A percentile compares a stretch with the other conserved stretches of the same genome.
Evolutionary conservation across 2,888 invertebrate species (phyloP).

Genomic region (Athalia cordata): DNA sequence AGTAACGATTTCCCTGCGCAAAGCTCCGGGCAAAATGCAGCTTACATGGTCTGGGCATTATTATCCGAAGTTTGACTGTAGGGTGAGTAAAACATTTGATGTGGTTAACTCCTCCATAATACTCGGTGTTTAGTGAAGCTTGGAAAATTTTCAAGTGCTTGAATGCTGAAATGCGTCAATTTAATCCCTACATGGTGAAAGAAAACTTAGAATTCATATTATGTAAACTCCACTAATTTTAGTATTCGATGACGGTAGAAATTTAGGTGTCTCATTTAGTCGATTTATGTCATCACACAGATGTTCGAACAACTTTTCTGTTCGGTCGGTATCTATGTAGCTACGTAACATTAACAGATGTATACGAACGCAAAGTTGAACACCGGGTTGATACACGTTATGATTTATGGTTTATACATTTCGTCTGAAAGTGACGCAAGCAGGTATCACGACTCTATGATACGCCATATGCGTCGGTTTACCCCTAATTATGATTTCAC

Average conservation of each 20-base stretch:
- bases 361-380: background rate
- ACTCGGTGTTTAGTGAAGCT: slow-evolving; percentile 55
- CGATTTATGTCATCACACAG: background rate
- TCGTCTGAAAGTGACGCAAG: slow-evolving; percentile 40
- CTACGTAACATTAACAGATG: slow-evolving; percentile 29
- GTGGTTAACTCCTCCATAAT: slow-evolving; percentile 58
- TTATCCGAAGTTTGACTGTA: slow-evolving; percentile 56
- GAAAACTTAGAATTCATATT: too few relatives aligned
- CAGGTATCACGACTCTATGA: slow-evolving; percentile 34
- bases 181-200: background rate
- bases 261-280: too few relatives aligned
- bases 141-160: background rate
- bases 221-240: too few relatives aligned
- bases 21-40: slow-evolving; percentile 46
- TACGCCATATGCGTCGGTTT: slow-evolving; percentile 42
- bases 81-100: slow-evolving; percentile 59
- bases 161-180: background rate
- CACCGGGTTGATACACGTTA: slow-evolving; percentile 6
- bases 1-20: background rate
- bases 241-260: too few relatives aligned
- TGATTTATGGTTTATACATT: slow-evolving; percentile 35
- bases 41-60: slow-evolving; percentile 54
- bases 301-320: background rate
- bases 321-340: background rate
- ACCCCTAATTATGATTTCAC: slow-evolving; percentile 47